phyloP scores from a whole-genome alignment of 2,888 invertebrate species.

The Cataglyphis cursor region DNA sequence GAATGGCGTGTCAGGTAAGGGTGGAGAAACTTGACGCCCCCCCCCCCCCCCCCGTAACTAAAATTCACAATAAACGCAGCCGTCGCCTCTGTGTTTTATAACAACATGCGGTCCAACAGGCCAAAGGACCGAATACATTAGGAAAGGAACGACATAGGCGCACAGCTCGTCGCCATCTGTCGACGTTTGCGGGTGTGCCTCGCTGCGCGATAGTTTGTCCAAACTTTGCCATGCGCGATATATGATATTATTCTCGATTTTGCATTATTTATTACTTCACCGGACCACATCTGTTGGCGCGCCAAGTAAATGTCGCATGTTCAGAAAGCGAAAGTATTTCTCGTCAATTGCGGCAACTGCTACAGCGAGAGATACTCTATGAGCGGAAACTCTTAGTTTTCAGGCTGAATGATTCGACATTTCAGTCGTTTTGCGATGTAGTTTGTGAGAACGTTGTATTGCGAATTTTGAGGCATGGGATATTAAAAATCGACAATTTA shows the following conservation, averaged over 20 bases:
- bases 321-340: background rate
- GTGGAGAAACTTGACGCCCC: conserved; percentile 51
- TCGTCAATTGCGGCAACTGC: background rate
- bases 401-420: background rate
- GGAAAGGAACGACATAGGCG: conserved; percentile 65
- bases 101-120: conserved; percentile 82
- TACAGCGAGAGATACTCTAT: background rate
- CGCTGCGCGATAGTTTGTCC: conserved; percentile 52
- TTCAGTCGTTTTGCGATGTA: conserved; percentile 42
- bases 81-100: conserved; percentile 77
- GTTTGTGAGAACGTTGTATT: conserved; percentile 44
- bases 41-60: conserved; percentile 51
- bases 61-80: conserved; percentile 79
- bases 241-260: conserved; percentile 43
- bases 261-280: conserved; percentile 42
- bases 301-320: background rate
- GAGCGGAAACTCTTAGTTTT: background rate
- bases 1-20: background rate
- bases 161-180: conserved; percentile 68
- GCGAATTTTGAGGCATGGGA: conserved; percentile 4
- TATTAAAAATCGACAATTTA: conserved; percentile 66
- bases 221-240: conserved; percentile 51
- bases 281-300: background rate
- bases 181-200: conserved; percentile 59
- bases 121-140: conserved; percentile 73